phyloP scores from a whole-genome alignment of 1,140 invertebrate genomes.

The Steinernema khuongi region DNA sequence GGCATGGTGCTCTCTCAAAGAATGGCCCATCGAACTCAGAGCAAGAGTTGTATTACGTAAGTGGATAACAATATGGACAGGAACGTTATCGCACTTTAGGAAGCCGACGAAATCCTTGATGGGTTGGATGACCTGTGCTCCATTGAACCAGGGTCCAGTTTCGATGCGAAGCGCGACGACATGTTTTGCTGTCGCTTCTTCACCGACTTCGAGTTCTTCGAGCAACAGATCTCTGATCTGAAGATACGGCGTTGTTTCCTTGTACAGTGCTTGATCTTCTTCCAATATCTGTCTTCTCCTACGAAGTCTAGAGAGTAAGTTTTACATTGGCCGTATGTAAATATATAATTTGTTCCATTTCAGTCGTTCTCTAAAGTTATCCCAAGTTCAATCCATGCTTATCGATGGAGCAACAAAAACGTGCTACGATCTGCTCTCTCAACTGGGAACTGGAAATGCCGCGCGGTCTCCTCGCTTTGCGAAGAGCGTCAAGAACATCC shows the following conservation, averaged over 20 bases:
- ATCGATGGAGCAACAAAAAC: not conserved
- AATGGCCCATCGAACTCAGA: no score
- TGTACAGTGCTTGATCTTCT: not conserved
- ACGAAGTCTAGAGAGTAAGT: not conserved
- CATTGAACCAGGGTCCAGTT: not conserved
- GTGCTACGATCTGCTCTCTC: not conserved
- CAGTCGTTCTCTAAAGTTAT: not conserved
- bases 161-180: not conserved
- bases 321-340: not conserved
- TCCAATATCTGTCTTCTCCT: not conserved
- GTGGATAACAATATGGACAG: no score
- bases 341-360: not conserved
- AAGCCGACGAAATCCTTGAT: not conserved
- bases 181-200: not conserved
- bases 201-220: slow-evolving; percentile 2
- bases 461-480: not conserved
- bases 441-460: not conserved
- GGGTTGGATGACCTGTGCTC: not conserved
- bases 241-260: not conserved
- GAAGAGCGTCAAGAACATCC: not conserved
- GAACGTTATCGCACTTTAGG: not conserved
- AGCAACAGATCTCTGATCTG: not conserved
- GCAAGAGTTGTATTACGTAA: not conserved
- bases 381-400: not conserved
- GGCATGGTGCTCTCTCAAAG: not conserved